phyloP scores from a whole-genome alignment of 2,797 vertebrate species.

The Neomorphus geoffroyi region DNA sequence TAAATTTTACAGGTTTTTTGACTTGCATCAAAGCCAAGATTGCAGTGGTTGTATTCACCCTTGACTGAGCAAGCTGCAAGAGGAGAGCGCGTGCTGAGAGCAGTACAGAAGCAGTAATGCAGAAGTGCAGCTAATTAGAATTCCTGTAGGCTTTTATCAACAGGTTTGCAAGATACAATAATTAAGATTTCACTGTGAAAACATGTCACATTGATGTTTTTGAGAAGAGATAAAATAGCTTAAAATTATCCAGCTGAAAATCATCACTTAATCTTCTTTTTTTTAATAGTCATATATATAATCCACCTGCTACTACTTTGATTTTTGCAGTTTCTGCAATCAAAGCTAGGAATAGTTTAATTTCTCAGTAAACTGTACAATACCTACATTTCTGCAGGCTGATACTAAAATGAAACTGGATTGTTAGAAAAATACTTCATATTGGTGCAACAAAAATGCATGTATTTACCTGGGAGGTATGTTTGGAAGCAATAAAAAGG shows the following conservation, averaged over 20 bases:
- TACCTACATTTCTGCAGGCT: background rate
- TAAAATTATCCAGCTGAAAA: conserved; percentile 57
- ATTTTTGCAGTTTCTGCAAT: conserved; percentile 50
- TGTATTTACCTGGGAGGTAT: background rate
- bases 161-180: conserved; percentile 72
- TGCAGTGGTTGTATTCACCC: conserved; percentile 46
- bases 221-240: conserved; percentile 35
- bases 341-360: conserved; percentile 51
- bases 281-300: background rate
- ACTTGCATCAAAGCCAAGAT: conserved; percentile 31
- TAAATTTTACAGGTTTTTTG: conserved; percentile 25
- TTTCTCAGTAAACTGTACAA: conserved; percentile 41
- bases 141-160: conserved; percentile 70
- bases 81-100: conserved; percentile 51
- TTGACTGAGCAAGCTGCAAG: conserved; percentile 53
- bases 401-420: background rate
- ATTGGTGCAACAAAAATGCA: background rate
- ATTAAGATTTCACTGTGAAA: conserved; percentile 66
- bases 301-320: background rate
- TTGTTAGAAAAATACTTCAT: background rate
- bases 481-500: background rate
- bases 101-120: conserved; percentile 54
- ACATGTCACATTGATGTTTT: conserved; percentile 59
- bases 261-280: conserved; percentile 27
- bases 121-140: conserved; percentile 70